Percentiles rank a stretch among this genome's conserved stretches.
These are phyloP conservation scores for Taxidea taxus DNA, from an alignment of 2,113 vertebrate genomes.

Conservation along the genomic window DNA sequence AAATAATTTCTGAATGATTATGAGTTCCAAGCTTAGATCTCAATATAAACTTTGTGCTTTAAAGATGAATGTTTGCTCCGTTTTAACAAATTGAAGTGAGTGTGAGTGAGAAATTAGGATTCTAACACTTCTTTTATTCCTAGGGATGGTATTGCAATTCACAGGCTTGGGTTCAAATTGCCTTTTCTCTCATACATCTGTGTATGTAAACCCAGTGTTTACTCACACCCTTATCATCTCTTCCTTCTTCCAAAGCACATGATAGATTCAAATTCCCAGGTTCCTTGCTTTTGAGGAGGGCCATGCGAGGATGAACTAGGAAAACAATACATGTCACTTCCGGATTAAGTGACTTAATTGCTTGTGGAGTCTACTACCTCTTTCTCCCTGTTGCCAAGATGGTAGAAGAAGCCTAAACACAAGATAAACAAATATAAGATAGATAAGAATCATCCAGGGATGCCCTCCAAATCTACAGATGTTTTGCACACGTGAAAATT, in stretches of 20 bases:
- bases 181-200: not conserved
- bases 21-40: not conserved
- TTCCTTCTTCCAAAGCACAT: not conserved
- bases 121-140: not conserved
- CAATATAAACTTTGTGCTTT: slow-evolving; percentile 26
- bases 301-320: not conserved
- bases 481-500: not conserved
- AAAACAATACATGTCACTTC: rapidly evolving
- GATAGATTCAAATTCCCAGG: not conserved
- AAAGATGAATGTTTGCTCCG: not conserved
- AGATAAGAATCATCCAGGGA: not conserved
- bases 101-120: not conserved
- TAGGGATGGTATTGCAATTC: not conserved
- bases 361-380: not conserved
- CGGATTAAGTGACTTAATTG: not conserved
- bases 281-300: not conserved
- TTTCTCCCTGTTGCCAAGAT: not conserved
- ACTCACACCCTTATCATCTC: not conserved
- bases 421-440: not conserved
- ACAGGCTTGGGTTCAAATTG: not conserved
- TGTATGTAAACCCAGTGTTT: not conserved
- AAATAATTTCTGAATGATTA: slow-evolving; percentile 34
- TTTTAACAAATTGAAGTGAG: not conserved
- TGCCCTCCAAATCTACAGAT: not conserved
- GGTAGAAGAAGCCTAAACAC: not conserved